phyloP scores from a whole-genome alignment of 1,140 invertebrate genomes.

The Lordiphosa collinella region DNA sequence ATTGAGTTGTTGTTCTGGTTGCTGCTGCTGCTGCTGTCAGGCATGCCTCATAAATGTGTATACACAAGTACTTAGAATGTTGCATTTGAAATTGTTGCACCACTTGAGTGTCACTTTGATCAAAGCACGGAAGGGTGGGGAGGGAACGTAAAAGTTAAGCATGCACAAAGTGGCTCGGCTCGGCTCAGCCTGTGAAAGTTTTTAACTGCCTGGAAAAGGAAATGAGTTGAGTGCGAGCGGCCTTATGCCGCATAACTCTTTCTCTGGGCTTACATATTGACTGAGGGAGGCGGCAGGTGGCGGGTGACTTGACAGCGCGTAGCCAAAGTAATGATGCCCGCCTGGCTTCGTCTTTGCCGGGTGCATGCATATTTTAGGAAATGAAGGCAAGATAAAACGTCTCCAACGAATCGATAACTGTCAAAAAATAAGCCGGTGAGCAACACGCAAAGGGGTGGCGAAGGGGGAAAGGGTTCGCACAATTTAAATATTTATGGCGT shows the following conservation, averaged over 20 bases:
- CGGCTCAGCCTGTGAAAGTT: slow-evolving; percentile 45
- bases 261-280: slow-evolving; percentile 44
- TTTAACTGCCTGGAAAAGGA: slow-evolving; percentile 35
- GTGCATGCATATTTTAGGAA: slow-evolving; percentile 67
- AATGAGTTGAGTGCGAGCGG: slow-evolving; percentile 39
- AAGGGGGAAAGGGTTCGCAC: slow-evolving; percentile 33
- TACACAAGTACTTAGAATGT: slow-evolving; percentile 1
- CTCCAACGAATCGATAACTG: slow-evolving; percentile 65
- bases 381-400: slow-evolving; percentile 64
- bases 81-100: slow-evolving; percentile 39
- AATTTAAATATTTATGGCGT: slow-evolving; percentile 75
- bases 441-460: slow-evolving; percentile 38
- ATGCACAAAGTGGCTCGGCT: slow-evolving; percentile 58
- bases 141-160: slow-evolving; percentile 51
- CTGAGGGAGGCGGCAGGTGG: slow-evolving; percentile 7
- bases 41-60: slow-evolving; percentile 11
- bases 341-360: slow-evolving; percentile 21
- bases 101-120: slow-evolving; percentile 48
- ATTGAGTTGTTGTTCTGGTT: slow-evolving; percentile 52
- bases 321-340: slow-evolving; percentile 58
- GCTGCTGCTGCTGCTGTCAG: slow-evolving; percentile 20
- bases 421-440: slow-evolving; percentile 72
- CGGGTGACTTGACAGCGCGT: slow-evolving; percentile 51
- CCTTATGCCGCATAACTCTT: slow-evolving; percentile 59
- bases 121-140: slow-evolving; percentile 13